These are phyloP conservation scores for Xylota sylvarum DNA, from an alignment of 2,888 invertebrate species.

Conservation along the genomic window DNA sequence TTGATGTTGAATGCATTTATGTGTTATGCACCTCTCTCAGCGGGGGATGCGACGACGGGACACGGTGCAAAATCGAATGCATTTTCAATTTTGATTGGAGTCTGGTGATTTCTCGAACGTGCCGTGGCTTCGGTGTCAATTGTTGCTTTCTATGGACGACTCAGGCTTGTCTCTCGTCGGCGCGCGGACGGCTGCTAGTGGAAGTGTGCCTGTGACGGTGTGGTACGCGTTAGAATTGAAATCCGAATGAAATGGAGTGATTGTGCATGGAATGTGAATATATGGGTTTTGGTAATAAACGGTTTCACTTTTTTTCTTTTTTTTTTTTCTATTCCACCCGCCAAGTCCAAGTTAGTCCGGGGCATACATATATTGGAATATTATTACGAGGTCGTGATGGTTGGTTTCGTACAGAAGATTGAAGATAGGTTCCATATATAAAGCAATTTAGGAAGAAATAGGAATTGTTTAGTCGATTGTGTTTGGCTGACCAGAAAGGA, in stretches of 20 bases:
- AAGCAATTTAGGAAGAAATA: conserved; percentile 75
- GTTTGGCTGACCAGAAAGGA: conserved; percentile 49
- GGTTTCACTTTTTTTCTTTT: conserved; percentile 68
- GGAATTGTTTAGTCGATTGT: conserved; percentile 64
- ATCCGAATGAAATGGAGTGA: conserved; percentile 76
- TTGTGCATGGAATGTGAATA: conserved; percentile 75
- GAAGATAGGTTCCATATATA: conserved; percentile 67
- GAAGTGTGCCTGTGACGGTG: conserved; percentile 65
- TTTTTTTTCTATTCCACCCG: neutral
- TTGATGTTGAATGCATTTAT: conserved; percentile 72
- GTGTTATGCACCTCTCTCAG: conserved; percentile 42
- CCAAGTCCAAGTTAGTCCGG: conserved; percentile 49
- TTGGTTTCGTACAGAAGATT: conserved; percentile 67
- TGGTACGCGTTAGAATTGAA: conserved; percentile 73
- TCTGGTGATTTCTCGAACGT: conserved; percentile 76
- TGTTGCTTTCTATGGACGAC: conserved; percentile 66
- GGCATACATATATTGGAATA: conserved; percentile 75
- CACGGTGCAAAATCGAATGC: conserved; percentile 66
- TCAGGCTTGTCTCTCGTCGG: conserved; percentile 12
- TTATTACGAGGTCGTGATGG: conserved; percentile 77
- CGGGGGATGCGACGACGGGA: conserved; percentile 5
- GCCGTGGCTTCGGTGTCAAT: conserved; percentile 76
- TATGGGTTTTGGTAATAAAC: conserved; percentile 77
- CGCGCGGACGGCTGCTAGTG: too few relatives aligned
- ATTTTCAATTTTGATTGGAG: conserved; percentile 77